These are phyloP conservation scores for Pecten maximus DNA, from an alignment of 2,888 invertebrate genomes.

Conservation along the genomic window DNA sequence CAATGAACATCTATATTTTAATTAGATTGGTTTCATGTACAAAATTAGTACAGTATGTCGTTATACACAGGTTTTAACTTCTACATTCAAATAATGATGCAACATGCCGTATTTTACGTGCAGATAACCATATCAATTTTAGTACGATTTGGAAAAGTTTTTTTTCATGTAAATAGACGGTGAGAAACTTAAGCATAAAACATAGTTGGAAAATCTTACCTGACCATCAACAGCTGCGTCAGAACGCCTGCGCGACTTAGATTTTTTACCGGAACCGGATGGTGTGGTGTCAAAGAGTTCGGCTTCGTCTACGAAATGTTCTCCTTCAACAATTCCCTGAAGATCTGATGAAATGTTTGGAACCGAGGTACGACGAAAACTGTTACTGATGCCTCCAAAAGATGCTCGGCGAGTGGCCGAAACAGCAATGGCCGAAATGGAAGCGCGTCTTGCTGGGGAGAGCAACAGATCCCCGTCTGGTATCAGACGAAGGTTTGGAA, in stretches of 20 bases:
- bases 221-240: not conserved
- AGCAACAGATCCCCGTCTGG: not conserved
- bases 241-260: not conserved
- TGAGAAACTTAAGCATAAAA: no score
- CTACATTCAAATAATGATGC: no score
- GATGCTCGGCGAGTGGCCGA: not conserved
- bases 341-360: not conserved
- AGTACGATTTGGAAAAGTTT: no score
- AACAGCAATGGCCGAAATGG: not conserved
- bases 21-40: no score
- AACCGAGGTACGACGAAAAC: not conserved
- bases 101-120: no score
- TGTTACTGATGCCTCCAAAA: not conserved
- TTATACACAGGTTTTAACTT: no score
- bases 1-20: no score
- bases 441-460: not conserved
- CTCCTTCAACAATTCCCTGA: not conserved
- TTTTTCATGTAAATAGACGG: no score
- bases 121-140: no score
- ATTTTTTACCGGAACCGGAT: conserved; percentile 9
- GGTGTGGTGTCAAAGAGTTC: not conserved
- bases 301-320: not conserved
- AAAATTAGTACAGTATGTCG: no score
- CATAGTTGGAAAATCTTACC: no score
- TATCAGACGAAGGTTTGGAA: not conserved